phyloP scores from a whole-genome alignment of 2,797 vertebrate species.

The Labeo calbasu region DNA sequence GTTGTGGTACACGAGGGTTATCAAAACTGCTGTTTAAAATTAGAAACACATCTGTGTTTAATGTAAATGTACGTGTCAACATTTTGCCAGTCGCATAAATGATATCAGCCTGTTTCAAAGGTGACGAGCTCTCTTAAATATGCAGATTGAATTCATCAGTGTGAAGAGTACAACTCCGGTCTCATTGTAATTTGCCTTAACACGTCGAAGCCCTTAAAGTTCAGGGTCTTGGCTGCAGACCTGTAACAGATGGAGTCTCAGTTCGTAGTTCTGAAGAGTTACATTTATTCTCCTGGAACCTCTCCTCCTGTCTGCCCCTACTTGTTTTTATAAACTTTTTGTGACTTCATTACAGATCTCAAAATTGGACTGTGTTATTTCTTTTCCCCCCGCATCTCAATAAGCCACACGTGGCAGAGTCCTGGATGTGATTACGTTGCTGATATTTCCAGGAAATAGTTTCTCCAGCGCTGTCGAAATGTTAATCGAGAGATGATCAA shows the following conservation, averaged over 20 bases:
- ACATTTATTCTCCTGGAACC: constrained; percentile 59
- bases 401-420: constrained; percentile 71
- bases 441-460: constrained; percentile 77
- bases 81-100: constrained; percentile 27
- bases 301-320: constrained; percentile 60
- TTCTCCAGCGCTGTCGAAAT: constrained; percentile 68
- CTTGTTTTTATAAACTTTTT: constrained; percentile 66
- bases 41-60: constrained; percentile 38
- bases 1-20: constrained; percentile 29
- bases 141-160: constrained; percentile 41
- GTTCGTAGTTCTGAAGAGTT: constrained; percentile 48
- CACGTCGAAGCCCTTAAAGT: constrained; percentile 41
- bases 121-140: constrained; percentile 3
- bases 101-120: constrained; percentile 12
- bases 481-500: constrained; percentile 67
- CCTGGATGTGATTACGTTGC: constrained; percentile 72
- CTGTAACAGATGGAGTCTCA: constrained; percentile 53
- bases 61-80: constrained; percentile 21
- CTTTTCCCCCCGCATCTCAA: constrained; percentile 55
- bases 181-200: constrained; percentile 52
- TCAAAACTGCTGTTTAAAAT: constrained; percentile 12
- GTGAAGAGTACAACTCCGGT: constrained; percentile 14
- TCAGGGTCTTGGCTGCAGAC: constrained; percentile 55
- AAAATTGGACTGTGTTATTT: constrained; percentile 56
- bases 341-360: constrained; percentile 64